Conservation (phyloP, 2,797 vertebrate genomes). For the Rhyacichthys aspro region DNA sequence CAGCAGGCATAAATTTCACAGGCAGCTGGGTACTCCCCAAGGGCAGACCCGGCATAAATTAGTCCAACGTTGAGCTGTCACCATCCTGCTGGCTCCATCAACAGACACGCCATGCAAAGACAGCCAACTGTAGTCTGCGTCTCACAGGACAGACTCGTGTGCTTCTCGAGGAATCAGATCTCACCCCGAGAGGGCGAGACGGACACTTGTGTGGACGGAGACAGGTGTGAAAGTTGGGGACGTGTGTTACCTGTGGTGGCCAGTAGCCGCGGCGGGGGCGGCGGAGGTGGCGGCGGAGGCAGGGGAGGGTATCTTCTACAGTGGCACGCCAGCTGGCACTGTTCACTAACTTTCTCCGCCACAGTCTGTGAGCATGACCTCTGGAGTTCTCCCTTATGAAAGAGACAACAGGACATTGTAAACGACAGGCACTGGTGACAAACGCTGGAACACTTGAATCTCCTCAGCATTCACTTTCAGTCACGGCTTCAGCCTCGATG, state of each 20-base stretch:
- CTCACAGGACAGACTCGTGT: background rate
- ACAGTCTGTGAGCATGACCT: conserved; percentile 90
- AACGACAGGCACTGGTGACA: conserved; percentile 9
- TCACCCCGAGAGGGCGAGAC: conserved; percentile 23
- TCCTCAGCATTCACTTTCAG: conserved; percentile 59
- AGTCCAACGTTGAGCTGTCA: conserved; percentile 74
- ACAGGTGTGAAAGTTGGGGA: conserved; percentile 38
- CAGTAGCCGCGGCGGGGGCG: conserved; percentile 82
- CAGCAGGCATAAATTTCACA: conserved; percentile 76
- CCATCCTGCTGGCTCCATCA: conserved; percentile 69
- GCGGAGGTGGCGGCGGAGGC: conserved; percentile 92
- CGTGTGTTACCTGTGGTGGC: conserved; percentile 72
- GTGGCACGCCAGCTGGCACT: conserved; percentile 90
- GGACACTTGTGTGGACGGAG: conserved; percentile 26
- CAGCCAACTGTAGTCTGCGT: background rate
- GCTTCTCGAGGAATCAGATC: conserved; percentile 20
- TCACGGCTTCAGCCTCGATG: conserved; percentile 54
- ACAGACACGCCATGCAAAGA: conserved; percentile 42
- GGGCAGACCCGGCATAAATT: conserved; percentile 75
- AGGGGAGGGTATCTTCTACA: conserved; percentile 91
- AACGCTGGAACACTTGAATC: conserved; percentile 58
- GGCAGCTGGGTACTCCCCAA: conserved; percentile 76
- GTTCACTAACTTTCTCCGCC: conserved; percentile 86
- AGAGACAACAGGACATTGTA: conserved; percentile 47
- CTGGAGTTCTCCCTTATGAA: conserved; percentile 89